Evolutionary conservation across 1,140 invertebrate species (phyloP).

Genomic region (Megathymus violae): DNA sequence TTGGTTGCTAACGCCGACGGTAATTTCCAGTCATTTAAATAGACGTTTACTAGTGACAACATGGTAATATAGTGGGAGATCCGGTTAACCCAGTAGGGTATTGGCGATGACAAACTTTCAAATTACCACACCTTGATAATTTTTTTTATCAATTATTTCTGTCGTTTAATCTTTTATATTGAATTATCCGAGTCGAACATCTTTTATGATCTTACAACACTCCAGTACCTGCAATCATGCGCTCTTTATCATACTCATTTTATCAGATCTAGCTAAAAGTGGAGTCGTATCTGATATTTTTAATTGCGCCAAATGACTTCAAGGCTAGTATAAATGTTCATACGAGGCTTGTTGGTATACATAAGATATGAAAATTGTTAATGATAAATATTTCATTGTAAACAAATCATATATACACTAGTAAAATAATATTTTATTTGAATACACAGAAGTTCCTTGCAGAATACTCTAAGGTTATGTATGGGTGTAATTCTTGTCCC

Average conservation of each 20-base stretch:
- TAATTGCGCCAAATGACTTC: constrained; percentile 5
- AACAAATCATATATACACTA: too few species aligned
- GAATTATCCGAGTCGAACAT: constrained; percentile 14
- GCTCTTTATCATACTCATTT: not conserved
- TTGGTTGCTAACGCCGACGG: constrained; percentile 50
- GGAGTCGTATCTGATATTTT: constrained; percentile 10
- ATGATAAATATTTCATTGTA: not conserved
- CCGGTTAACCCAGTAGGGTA: constrained; percentile 5
- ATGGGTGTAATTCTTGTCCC: too few species aligned
- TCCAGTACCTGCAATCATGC: not conserved
- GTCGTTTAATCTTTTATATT: not conserved
- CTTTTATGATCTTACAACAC: constrained; percentile 2
- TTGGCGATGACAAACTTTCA: too few species aligned
- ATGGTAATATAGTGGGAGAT: constrained; percentile 14
- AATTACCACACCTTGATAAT: constrained; percentile 20
- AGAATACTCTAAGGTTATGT: too few species aligned
- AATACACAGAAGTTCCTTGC: too few species aligned
- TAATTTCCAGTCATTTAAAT: constrained; percentile 39
- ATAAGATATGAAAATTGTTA: constrained; percentile 1
- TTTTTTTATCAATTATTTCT: not conserved
- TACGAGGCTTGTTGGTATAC: not conserved
- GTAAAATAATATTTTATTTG: too few species aligned
- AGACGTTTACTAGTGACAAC: constrained; percentile 12
- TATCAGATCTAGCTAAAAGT: constrained; percentile 14
- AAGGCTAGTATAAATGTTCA: not conserved